phyloP scores from a whole-genome alignment of 2,888 invertebrate species.

The Candidula unifasciata region DNA sequence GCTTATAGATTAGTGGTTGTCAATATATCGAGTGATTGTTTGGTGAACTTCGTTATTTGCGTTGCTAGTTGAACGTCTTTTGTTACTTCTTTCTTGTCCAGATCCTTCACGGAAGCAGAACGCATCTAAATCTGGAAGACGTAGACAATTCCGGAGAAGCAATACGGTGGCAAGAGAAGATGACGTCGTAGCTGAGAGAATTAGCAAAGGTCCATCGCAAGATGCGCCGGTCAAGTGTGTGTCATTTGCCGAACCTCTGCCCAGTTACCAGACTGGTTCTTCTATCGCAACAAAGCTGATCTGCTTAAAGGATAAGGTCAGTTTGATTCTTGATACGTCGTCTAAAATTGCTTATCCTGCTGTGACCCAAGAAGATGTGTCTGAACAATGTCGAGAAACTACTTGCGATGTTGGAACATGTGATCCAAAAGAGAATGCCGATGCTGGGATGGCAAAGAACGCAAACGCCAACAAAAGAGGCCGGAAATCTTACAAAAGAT shows the following conservation, averaged over 20 bases:
- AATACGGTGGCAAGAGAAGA: slow-evolving; percentile 6
- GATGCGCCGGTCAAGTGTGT: slow-evolving; percentile 38
- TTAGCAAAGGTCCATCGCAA: background rate
- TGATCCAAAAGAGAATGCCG: background rate
- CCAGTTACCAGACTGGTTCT: background rate
- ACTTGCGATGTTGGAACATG: background rate
- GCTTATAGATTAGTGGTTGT: no score
- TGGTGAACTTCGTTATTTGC: no score
- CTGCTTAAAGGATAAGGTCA: slow-evolving; percentile 9
- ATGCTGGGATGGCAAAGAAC: no score
- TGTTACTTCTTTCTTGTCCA: background rate
- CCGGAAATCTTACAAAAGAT: background rate
- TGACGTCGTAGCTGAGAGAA: slow-evolving; percentile 12
- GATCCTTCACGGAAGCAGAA: background rate
- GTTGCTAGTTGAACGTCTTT: no score
- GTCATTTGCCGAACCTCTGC: slow-evolving; percentile 26
- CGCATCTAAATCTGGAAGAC: background rate
- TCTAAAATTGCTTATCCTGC: background rate
- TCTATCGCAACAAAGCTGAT: background rate
- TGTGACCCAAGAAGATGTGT: background rate
- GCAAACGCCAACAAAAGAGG: background rate
- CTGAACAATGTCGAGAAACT: background rate
- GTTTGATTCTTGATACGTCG: slow-evolving; percentile 10
- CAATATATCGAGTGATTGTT: no score
- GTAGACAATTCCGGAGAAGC: background rate